A percentile compares a stretch with the other conserved stretches of the same genome.
Conservation (phyloP, 2,888 invertebrate genomes). For the Ophion ventricosus region DNA sequence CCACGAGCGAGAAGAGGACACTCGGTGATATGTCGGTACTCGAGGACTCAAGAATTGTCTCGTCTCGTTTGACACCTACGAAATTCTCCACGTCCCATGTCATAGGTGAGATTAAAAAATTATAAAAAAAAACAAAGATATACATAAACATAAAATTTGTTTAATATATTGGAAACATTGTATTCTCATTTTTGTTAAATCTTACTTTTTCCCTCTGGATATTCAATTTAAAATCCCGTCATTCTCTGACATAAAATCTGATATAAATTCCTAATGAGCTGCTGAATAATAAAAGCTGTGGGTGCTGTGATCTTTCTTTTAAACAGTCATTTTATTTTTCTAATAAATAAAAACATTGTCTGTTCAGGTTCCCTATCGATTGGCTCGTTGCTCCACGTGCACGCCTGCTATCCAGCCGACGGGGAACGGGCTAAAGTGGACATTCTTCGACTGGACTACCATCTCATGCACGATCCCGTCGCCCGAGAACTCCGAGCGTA, state of each 20-base stretch:
- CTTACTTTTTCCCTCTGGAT: no score
- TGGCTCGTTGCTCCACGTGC: conserved; percentile 90
- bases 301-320: no score
- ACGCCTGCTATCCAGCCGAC: conserved; percentile 91
- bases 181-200: no score
- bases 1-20: conserved; percentile 84
- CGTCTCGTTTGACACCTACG: conserved; percentile 91
- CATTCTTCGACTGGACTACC: conserved; percentile 87
- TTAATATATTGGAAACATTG: neutral
- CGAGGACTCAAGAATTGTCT: conserved; percentile 86
- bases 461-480: conserved; percentile 86
- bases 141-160: neutral
- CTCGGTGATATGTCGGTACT: conserved; percentile 80
- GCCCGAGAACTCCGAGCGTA: conserved; percentile 88
- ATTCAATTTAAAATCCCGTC: no score
- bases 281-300: no score
- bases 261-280: no score
- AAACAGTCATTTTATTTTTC: no score
- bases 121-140: neutral
- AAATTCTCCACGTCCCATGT: conserved; percentile 93
- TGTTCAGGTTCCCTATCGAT: conserved; percentile 83
- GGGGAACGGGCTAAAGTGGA: conserved; percentile 91
- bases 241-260: no score
- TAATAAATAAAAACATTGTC: conserved; percentile 4
- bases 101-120: conserved; percentile 75